Evolutionary conservation across 2,888 invertebrate species (phyloP).

Genomic region (Hipparchia semele): DNA sequence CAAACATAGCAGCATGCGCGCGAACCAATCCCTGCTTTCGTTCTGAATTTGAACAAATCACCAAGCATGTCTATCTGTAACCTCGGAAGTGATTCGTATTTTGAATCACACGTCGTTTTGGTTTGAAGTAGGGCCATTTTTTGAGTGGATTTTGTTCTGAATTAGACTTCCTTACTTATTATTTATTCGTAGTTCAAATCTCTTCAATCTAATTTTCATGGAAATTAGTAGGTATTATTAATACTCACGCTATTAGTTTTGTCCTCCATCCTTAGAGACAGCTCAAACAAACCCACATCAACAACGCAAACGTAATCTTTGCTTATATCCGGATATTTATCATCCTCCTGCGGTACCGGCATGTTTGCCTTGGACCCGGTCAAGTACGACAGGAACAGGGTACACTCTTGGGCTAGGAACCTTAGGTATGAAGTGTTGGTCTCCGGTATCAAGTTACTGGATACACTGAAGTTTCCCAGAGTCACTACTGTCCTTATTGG

Average conservation of each 20-base stretch:
- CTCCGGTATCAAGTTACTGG: slow-evolving; percentile 94
- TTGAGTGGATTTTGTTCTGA: too few relatives aligned
- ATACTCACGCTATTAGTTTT: slow-evolving; percentile 77
- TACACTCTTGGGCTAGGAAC: slow-evolving; percentile 94
- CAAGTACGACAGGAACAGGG: slow-evolving; percentile 85
- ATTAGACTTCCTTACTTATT: too few relatives aligned
- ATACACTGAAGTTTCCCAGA: slow-evolving; percentile 93
- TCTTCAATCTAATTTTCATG: too few relatives aligned
- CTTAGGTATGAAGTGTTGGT: slow-evolving; percentile 93
- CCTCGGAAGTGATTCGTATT: too few relatives aligned
- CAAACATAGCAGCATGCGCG: too few relatives aligned
- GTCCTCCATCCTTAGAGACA: slow-evolving; percentile 90
- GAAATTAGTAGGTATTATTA: neutral
- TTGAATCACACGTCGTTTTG: too few relatives aligned
- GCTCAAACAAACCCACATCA: slow-evolving; percentile 92
- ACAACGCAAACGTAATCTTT: slow-evolving; percentile 93
- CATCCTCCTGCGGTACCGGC: slow-evolving; percentile 75
- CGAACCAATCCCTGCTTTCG: too few relatives aligned
- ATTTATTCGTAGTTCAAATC: too few relatives aligned
- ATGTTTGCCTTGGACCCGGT: slow-evolving; percentile 52
- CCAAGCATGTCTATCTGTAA: too few relatives aligned
- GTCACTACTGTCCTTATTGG: slow-evolving; percentile 90
- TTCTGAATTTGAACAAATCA: too few relatives aligned
- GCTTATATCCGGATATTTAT: slow-evolving; percentile 83
- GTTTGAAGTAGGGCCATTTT: too few relatives aligned